Base-by-base conservation (phyloP, 2,113 vertebrate species). In the Manacus vitellinus region DNA sequence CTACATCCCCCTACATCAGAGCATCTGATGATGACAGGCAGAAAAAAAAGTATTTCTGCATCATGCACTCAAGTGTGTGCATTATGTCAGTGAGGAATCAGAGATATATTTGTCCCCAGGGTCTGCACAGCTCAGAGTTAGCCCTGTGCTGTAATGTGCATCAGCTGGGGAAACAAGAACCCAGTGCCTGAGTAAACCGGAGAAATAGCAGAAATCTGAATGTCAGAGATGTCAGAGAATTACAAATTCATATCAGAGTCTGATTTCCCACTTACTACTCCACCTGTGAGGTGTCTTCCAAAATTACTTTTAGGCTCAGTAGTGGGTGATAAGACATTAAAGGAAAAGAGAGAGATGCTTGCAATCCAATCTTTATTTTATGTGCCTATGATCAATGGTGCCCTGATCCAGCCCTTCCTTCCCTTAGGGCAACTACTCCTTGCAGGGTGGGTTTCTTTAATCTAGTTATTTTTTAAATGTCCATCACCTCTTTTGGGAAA, bases 11-110 rank as follows among this genome's bases (percentile, higher is more conserved):
- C 76, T 72, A 31, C 37, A 85, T 75, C 44, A 82, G 65, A 96
- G 73, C 70, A 87, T 93, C 88, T 83, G 91, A 96, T 71, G 58
- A 65, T 89, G 80, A 85, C 74, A 89, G 78, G 84, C 81, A 95
- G 88, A 21, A 80, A 87, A 83, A 70, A 72, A 80, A 56, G 62
- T 33, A 67, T 79, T 93, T 85, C 78, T 96, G 83, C 95, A 92
- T 87, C 72, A 24, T 54, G 77, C 66, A 62, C 61, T 78, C 66
- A 41, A 35, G 84, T 94, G 28, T 6, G 49, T 96, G 73, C 62
- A 37, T 81, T 89, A 65, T 91, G 66, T 75, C 62, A 85, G 80
- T 7, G 66, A 41, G 19, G 73, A 96, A 89, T 85, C 88, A 61
- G 44, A 89, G 54, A 65, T 37, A 10, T 28, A 41, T 92, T 92